phyloP scores from a whole-genome alignment of 2,888 invertebrate genomes.

The Aquatica leii region DNA sequence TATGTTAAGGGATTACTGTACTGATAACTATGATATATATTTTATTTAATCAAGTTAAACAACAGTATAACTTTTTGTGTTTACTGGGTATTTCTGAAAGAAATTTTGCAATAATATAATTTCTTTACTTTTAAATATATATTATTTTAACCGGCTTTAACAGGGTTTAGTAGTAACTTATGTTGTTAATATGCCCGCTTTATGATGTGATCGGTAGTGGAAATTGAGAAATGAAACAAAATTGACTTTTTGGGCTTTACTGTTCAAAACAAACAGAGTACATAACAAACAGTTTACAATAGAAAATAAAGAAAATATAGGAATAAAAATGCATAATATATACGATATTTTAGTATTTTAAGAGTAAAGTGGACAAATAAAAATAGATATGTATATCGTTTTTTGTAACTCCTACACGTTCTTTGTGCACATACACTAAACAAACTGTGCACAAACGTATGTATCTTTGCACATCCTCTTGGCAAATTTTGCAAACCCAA shows the following conservation, averaged over 20 bases:
- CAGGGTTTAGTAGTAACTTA: no score
- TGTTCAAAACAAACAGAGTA: neutral
- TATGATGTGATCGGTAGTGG: neutral
- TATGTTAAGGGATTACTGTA: no score
- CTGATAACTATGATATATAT: no score
- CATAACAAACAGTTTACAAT: neutral
- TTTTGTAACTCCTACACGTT: no score
- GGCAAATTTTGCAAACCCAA: slow-evolving; percentile 3
- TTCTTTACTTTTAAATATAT: no score
- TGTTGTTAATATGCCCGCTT: no score
- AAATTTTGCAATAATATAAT: no score
- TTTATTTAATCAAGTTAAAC: no score
- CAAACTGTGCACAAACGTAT: neutral
- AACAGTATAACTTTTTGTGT: no score
- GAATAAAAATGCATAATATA: neutral
- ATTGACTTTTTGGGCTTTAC: neutral
- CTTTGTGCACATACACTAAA: neutral
- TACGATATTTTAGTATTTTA: neutral
- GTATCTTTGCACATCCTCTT: neutral
- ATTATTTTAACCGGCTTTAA: no score
- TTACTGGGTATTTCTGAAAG: no score
- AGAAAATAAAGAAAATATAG: neutral
- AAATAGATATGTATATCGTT: neutral
- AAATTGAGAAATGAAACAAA: neutral
- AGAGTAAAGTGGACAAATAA: neutral